Percentiles rank a stretch among this genome's conserved stretches.
These are phyloP conservation scores for Danaus chrysippus DNA, from an alignment of 2,888 invertebrate species.

Conservation along the genomic window DNA sequence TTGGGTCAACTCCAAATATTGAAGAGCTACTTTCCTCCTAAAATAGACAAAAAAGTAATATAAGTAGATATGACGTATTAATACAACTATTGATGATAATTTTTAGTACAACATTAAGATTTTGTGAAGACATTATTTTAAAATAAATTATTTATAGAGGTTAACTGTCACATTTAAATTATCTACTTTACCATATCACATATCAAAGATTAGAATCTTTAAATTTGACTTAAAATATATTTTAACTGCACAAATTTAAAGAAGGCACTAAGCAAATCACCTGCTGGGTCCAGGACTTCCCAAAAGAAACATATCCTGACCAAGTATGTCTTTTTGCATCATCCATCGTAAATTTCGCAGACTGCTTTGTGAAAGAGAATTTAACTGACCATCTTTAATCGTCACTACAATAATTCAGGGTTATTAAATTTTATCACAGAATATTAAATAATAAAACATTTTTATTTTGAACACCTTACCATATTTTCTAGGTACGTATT, in stretches of 20 bases:
- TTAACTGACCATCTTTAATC: slow-evolving; percentile 72
- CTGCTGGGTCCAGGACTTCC: slow-evolving; percentile 92
- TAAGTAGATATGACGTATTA: background rate
- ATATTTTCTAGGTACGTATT: slow-evolving; percentile 91
- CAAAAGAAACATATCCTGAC: slow-evolving; percentile 96
- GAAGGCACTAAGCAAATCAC: slow-evolving; percentile 36
- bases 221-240: too few species aligned
- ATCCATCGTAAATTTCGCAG: slow-evolving; percentile 95
- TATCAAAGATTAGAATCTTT: background rate
- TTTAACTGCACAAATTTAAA: too few species aligned
- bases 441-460: background rate
- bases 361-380: slow-evolving; percentile 83
- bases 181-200: background rate
- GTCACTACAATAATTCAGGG: slow-evolving; percentile 52
- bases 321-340: slow-evolving; percentile 94
- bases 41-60: slow-evolving; percentile 11
- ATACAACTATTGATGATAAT: background rate
- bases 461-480: slow-evolving; percentile 81
- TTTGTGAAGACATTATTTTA: background rate
- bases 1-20: slow-evolving; percentile 92
- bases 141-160: background rate
- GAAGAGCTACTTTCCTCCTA: slow-evolving; percentile 90
- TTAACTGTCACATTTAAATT: background rate
- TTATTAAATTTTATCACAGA: background rate
- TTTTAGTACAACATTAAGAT: background rate